Evolutionary conservation across 2,113 vertebrate genomes (phyloP).

Genomic region (Eonycteris spelaea): DNA sequence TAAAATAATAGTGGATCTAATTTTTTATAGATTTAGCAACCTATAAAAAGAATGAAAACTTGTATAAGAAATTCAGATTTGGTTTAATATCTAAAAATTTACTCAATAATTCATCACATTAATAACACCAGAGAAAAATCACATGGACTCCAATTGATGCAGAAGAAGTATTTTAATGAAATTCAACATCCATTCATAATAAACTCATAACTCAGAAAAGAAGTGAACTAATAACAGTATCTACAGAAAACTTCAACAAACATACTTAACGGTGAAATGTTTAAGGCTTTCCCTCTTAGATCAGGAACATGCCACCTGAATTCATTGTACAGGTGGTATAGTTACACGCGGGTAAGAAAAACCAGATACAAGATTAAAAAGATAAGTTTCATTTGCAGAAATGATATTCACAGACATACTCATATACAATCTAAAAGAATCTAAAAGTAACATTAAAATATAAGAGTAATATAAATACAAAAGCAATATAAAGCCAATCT

Average conservation of each 20-base stretch:
- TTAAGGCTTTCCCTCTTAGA: background rate
- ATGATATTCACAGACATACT: background rate
- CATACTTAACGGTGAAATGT: background rate
- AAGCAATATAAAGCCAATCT: background rate
- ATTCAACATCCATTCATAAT: background rate
- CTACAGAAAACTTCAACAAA: background rate
- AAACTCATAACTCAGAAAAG: background rate
- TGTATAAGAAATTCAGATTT: background rate
- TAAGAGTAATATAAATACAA: background rate
- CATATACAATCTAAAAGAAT: background rate
- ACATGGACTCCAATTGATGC: background rate
- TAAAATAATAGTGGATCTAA: background rate
- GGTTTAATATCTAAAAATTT: background rate
- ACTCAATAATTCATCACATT: background rate
- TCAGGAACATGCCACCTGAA: background rate
- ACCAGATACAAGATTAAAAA: background rate
- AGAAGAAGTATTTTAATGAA: background rate
- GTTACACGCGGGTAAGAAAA: background rate
- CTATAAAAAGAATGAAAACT: background rate
- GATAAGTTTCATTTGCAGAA: background rate
- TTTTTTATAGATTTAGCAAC: background rate
- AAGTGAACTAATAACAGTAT: background rate
- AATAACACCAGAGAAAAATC: slow-evolving; percentile 11
- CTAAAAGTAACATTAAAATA: background rate
- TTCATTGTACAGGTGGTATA: background rate